These are phyloP conservation scores for Girardia tigrina DNA, from an alignment of 2,888 invertebrate genomes.

Conservation along the genomic window DNA sequence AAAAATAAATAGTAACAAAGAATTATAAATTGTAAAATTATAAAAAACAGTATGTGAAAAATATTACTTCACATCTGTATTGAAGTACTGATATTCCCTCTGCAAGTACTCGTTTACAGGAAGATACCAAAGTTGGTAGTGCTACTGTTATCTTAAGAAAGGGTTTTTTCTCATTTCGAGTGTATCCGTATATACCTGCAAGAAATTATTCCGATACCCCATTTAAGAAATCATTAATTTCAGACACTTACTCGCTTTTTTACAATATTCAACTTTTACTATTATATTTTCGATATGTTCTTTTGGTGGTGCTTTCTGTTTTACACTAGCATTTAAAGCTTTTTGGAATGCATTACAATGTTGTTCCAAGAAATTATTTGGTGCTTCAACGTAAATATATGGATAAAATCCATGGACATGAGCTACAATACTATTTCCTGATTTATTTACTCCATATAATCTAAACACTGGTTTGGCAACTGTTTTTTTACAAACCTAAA, in stretches of 20 bases:
- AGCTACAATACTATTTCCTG: slow-evolving; percentile 87
- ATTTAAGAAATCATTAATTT: too few relatives aligned
- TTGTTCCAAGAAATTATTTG: slow-evolving; percentile 59
- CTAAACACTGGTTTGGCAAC: slow-evolving; percentile 63
- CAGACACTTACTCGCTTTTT: not conserved
- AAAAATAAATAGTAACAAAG: too few relatives aligned
- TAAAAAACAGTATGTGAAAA: too few relatives aligned
- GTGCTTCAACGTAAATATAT: slow-evolving; percentile 80
- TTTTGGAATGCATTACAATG: slow-evolving; percentile 19
- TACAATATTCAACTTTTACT: not conserved
- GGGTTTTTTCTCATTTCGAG: not conserved
- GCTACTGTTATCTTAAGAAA: not conserved
- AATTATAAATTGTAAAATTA: too few relatives aligned
- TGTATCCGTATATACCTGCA: slow-evolving; percentile 52
- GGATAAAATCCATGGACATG: slow-evolving; percentile 93
- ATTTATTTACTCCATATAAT: slow-evolving; percentile 54
- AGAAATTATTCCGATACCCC: too few relatives aligned
- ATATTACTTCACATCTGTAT: not conserved
- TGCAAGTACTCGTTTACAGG: not conserved
- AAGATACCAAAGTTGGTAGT: not conserved
- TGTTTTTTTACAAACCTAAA: not conserved
- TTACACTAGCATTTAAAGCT: not conserved
- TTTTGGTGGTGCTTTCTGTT: not conserved
- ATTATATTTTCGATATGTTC: not conserved
- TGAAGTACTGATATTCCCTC: not conserved